Evolutionary conservation across 2,113 vertebrate genomes (phyloP).

Genomic region (Macquaria ambigua): DNA sequence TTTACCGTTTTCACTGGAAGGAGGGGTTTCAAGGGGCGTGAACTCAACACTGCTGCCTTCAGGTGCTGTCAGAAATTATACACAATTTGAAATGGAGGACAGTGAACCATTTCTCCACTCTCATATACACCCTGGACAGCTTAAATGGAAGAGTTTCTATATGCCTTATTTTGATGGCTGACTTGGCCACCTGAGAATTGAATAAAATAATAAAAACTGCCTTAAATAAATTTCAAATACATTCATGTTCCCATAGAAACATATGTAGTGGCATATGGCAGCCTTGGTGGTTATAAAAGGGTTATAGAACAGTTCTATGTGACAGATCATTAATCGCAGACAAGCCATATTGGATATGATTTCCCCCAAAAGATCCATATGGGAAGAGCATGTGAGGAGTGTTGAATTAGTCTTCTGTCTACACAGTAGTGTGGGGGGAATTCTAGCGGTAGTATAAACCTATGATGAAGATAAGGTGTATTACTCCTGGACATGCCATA

Average conservation of each 20-base stretch:
- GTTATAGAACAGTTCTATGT: background rate
- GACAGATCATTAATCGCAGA: background rate
- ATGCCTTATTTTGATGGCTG: too few relatives aligned
- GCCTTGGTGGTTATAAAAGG: background rate
- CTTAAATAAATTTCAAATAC: background rate
- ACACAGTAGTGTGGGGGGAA: background rate
- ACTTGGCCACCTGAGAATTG: background rate
- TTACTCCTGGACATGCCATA: background rate
- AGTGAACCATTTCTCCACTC: background rate
- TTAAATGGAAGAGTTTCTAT: background rate
- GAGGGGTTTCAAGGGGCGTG: slow-evolving; percentile 45
- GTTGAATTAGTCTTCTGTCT: background rate
- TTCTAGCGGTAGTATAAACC: background rate
- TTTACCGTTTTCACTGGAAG: slow-evolving; percentile 1
- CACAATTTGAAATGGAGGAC: fast-evolving
- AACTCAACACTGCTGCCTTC: slow-evolving; percentile 64
- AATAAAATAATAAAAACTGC: background rate
- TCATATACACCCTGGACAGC: background rate
- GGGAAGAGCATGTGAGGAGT: background rate
- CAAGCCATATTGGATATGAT: background rate
- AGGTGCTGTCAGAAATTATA: slow-evolving; percentile 7
- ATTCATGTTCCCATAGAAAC: background rate
- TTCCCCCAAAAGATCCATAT: background rate
- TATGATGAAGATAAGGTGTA: background rate
- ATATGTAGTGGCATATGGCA: background rate